Percentiles rank a stretch among this genome's conserved stretches.
Conservation (phyloP, 2,113 vertebrate species). For the Fulmarus glacialis region DNA sequence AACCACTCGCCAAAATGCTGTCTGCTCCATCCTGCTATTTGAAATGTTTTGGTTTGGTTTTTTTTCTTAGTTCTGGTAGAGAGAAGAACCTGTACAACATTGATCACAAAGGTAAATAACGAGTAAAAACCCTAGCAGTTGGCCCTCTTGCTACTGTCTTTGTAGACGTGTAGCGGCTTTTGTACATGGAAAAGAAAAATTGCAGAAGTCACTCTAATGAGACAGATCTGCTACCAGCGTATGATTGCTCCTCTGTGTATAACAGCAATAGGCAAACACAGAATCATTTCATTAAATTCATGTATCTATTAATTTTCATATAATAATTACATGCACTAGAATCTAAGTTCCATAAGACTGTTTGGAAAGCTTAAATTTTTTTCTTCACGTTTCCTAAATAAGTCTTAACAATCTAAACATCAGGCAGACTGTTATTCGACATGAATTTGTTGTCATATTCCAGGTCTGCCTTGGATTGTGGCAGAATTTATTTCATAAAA, state of each 20-base stretch:
- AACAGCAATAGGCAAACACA: neutral
- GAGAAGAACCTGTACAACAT: neutral
- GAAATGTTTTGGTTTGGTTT: neutral
- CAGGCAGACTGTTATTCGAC: neutral
- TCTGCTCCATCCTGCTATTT: neutral
- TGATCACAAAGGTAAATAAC: neutral
- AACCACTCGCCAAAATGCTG: neutral
- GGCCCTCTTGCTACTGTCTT: neutral
- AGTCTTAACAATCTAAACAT: conserved; percentile 15
- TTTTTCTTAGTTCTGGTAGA: neutral
- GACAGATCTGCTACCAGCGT: neutral
- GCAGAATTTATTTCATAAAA: conserved; percentile 17
- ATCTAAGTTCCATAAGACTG: neutral
- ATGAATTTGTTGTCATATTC: conserved; percentile 19
- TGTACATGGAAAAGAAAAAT: neutral
- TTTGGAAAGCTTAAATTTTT: neutral
- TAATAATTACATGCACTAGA: neutral
- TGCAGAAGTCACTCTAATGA: neutral
- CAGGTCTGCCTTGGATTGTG: neutral
- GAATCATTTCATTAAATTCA: neutral
- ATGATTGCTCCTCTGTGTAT: neutral
- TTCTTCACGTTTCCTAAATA: neutral
- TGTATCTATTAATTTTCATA: neutral
- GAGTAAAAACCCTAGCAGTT: neutral
- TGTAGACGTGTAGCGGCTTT: neutral